Conservation (phyloP, 2,888 invertebrate genomes). For the Gasteruption jaculator region DNA sequence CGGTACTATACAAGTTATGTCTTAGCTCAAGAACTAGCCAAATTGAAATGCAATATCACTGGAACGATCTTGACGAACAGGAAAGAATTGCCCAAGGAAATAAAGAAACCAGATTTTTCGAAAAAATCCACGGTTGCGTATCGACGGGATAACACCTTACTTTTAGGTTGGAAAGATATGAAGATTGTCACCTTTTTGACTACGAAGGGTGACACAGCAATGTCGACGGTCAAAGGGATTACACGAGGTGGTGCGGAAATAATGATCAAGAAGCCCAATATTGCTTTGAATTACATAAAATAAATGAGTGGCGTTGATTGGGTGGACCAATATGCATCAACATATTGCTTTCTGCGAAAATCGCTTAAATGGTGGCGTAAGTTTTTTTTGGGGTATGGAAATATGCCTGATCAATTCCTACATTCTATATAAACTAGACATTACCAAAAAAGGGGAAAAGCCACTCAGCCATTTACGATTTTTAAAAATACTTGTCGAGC, state of each 20-base stretch:
- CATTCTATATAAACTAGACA: slow-evolving; percentile 23
- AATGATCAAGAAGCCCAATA: too few species aligned
- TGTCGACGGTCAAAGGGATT: too few species aligned
- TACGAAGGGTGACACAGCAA: slow-evolving; percentile 4
- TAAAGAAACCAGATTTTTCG: slow-evolving; percentile 20
- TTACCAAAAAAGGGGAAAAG: slow-evolving; percentile 18
- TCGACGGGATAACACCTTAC: slow-evolving; percentile 8
- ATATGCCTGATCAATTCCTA: slow-evolving; percentile 23
- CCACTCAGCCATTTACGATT: slow-evolving; percentile 20
- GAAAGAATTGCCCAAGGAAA: slow-evolving; percentile 20
- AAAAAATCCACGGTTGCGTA: slow-evolving; percentile 8
- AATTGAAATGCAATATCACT: slow-evolving; percentile 22
- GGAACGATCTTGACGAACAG: slow-evolving; percentile 23
- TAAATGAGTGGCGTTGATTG: slow-evolving; percentile 33
- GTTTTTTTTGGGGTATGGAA: slow-evolving; percentile 23
- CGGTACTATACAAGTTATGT: too few species aligned
- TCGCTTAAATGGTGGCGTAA: too few species aligned
- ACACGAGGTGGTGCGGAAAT: too few species aligned
- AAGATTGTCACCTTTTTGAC: slow-evolving; percentile 15
- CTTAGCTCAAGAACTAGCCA: slow-evolving; percentile 21
- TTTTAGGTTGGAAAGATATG: slow-evolving; percentile 18
- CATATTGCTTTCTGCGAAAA: too few species aligned
- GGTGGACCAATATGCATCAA: too few species aligned
- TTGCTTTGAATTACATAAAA: too few species aligned
- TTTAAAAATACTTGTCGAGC: slow-evolving; percentile 18